Conservation (phyloP, 2,113 vertebrate genomes). For the Ctenodactylus gundi region DNA sequence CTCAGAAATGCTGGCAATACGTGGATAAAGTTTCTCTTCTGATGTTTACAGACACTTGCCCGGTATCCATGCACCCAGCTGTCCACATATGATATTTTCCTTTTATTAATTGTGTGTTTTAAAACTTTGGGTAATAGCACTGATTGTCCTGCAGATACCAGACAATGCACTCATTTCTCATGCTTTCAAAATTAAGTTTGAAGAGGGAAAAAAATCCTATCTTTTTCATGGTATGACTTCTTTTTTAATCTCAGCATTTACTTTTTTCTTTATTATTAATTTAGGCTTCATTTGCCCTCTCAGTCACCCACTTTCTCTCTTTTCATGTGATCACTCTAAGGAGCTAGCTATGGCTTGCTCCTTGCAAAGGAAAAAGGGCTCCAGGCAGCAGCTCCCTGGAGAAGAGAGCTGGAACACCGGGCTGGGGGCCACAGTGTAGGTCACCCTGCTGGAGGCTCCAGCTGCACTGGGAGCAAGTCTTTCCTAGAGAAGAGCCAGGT, state of each 20-base stretch:
- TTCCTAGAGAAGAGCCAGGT: constrained; percentile 57
- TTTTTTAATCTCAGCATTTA: not conserved
- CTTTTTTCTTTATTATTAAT: not conserved
- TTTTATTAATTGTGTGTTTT: not conserved
- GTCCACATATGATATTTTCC: not conserved
- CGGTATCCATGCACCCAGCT: not conserved
- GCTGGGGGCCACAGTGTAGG: not conserved
- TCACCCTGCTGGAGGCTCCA: not conserved
- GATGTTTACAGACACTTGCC: not conserved
- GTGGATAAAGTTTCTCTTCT: not conserved
- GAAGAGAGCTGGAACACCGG: not conserved
- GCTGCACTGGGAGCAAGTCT: constrained; percentile 19
- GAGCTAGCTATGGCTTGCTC: not conserved
- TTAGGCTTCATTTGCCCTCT: not conserved
- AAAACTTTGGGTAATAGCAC: constrained; percentile 20
- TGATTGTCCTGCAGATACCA: not conserved
- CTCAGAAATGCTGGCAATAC: not conserved
- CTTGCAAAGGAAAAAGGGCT: constrained; percentile 39
- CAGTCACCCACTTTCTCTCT: not conserved
- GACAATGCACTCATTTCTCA: not conserved
- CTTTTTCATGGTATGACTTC: not conserved
- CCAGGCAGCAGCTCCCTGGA: constrained; percentile 35
- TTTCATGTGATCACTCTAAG: not conserved
- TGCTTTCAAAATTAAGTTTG: constrained; percentile 16
- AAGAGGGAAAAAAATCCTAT: not conserved